Evolutionary conservation across 1,140 invertebrate genomes (phyloP).

Genomic region (Apis florea): DNA sequence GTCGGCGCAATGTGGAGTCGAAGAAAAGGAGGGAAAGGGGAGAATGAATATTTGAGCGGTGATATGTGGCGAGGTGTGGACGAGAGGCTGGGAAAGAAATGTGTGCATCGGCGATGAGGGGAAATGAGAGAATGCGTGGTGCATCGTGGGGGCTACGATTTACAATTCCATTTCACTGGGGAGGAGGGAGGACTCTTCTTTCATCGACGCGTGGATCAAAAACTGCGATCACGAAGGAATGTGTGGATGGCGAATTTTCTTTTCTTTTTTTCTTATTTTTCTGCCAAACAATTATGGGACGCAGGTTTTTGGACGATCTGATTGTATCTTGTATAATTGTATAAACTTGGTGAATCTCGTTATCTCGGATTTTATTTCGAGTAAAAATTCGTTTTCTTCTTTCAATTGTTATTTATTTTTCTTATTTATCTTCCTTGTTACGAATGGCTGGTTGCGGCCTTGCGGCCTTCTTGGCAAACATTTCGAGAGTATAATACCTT

Average conservation of each 20-base stretch:
- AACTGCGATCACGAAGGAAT: background rate
- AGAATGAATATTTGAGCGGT: slow-evolving; percentile 11
- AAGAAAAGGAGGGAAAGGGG: background rate
- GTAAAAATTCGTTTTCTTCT: too few species aligned
- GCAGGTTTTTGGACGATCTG: too few species aligned
- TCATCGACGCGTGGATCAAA: slow-evolving; percentile 15
- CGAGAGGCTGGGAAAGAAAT: slow-evolving; percentile 4
- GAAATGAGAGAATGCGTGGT: slow-evolving; percentile 34
- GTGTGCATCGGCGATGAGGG: background rate
- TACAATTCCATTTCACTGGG: slow-evolving; percentile 41
- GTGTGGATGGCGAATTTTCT: too few species aligned
- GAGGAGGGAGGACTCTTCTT: background rate
- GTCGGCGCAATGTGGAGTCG: background rate
- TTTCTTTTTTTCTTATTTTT: too few species aligned
- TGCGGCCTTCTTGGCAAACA: background rate
- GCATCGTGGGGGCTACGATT: slow-evolving; percentile 7
- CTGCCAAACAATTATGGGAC: too few species aligned
- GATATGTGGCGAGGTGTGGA: background rate
- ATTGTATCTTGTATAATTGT: too few species aligned
- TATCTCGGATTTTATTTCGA: too few species aligned
- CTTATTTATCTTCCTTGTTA: too few species aligned
- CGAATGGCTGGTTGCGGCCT: too few species aligned
- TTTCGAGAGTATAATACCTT: background rate
- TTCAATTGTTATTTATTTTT: too few species aligned
- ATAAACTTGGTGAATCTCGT: too few species aligned